Evolutionary conservation across 2,888 invertebrate genomes (phyloP), one percentile per base, ranked within the genome.

Genomic region (Drosophila koepferae): DNA sequence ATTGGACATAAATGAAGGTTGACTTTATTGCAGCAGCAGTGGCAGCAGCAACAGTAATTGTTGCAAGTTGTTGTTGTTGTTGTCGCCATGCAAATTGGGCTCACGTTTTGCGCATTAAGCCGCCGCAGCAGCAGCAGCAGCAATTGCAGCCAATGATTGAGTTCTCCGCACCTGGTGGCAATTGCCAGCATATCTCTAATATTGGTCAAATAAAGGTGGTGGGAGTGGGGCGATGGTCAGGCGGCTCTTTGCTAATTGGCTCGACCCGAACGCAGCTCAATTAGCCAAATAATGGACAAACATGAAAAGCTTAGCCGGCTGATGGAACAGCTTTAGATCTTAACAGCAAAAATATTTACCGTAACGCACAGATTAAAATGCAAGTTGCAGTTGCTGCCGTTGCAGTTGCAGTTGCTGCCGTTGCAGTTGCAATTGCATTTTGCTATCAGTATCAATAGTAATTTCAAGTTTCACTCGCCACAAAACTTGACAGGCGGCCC

Each of bases 81-180:
- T 88, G 89, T 89, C 72, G 70, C 72, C 76, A 85, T 83, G 89
- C 74, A 82, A 82, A 84, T 86, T 87, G 81, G 76, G 76, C 83
- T 90, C 92, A 91, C 91, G 92, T 90, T 91, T 92, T 86, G 77
- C 76, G 81, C 90, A 91, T 91, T 91, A 91, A 86, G 80, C 58
- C 5, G 61, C 78, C 69, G 67, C 86, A 90, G 90, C 90, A 86
- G 77, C 63, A 18, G 64, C 63, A 14, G 65, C 78, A 70, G 68
- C 86, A 91, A 90, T 90, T 86, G 84, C 85, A 56, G 48, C 74
- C 64, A 65, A 74, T 88, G 85, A 85, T 90, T 85, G 88, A 90
- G 89, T 84, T 86, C 85, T 89, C 81, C 68, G 89, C 89, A 91
- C 84, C 90, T 89, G 74, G 79, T 62, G 63, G 60, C 48, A 53